Evolutionary conservation across 1,140 invertebrate species (phyloP), one percentile per base, ranked within the genome.

Genomic region (Nephila pilipes): DNA sequence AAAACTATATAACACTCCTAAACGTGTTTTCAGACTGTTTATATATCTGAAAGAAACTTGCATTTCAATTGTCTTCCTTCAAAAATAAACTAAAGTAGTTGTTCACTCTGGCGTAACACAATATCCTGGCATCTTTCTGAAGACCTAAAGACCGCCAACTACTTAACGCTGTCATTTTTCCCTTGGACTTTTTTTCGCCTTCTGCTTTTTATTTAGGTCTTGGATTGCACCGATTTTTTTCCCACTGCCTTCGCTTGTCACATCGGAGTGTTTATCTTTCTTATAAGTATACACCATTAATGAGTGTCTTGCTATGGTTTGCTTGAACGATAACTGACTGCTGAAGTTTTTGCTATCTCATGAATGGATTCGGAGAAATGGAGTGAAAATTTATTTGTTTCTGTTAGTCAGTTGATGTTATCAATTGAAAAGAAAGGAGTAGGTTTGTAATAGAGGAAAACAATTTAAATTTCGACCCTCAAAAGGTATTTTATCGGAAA

Each of bases 211-310:
- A 75, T 75, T 75, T 75, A 20, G 69, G 69, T 75, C 18, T 75
- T 75, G 29, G 69, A 29, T 75, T 75, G 69, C 69, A 75, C 69
- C 4, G 58, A 20, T 32, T 75, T 75, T 75, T 75, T 75, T 32
- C 22, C 18, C 18, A 12, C 69, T 32, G 1, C 29, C 12, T 36
- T 75, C 69, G 14, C n/a, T 25, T 75, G 69, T 75, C 69, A 75
- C 69, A 75, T 75, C 32, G 12, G 69, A 75, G 69, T 75, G 69
- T 75, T 75, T 75, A 75, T 75, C 69, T 75, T 75, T 75, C 69
- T 29, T 75, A 75, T 75, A 75, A 75, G 32, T 75, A 75, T 75
- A 16, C 69, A 4, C 69, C 69, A 20, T 75, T 75, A 75, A 75
- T 75, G 69, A 75, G 32, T 16, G 29, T 36, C 69, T 65, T 36